These are phyloP conservation scores for Saimiri boliviensis DNA, from an alignment of 2,113 vertebrate species.

Conservation along the genomic window DNA sequence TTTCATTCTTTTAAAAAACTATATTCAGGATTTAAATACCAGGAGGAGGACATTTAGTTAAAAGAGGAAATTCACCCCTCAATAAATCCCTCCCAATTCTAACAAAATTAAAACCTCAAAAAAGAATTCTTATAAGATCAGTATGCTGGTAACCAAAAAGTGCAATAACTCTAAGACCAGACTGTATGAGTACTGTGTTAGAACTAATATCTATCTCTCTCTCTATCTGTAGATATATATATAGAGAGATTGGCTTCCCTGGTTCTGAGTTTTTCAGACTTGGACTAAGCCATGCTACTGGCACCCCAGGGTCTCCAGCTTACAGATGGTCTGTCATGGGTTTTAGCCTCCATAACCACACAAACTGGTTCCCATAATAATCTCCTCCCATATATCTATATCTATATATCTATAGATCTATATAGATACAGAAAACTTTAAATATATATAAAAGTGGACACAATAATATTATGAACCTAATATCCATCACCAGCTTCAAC, in stretches of 20 bases:
- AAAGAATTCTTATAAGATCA: not conserved
- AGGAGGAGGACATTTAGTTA: not conserved
- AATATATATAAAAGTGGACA: not conserved
- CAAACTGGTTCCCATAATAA: not conserved
- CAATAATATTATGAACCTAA: not conserved
- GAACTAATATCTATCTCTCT: not conserved
- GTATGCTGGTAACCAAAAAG: not conserved
- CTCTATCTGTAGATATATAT: too few relatives aligned
- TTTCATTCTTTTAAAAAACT: not conserved
- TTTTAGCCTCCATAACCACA: not conserved
- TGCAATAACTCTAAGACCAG: not conserved
- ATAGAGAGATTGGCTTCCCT: not conserved
- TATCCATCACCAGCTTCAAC: not conserved
- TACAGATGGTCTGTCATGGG: not conserved
- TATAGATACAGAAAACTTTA: not conserved
- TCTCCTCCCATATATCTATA: not conserved
- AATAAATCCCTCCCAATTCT: conserved; percentile 16
- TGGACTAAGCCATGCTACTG: not conserved
- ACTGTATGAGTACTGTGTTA: not conserved
- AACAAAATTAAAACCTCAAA: not conserved
- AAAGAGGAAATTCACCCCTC: not conserved
- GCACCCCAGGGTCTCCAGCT: not conserved
- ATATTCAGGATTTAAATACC: not conserved
- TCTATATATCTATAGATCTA: too few relatives aligned
- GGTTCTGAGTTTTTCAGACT: not conserved